Evolutionary conservation across 2,113 vertebrate species (phyloP).

Genomic region (Pogonocichla stellata): DNA sequence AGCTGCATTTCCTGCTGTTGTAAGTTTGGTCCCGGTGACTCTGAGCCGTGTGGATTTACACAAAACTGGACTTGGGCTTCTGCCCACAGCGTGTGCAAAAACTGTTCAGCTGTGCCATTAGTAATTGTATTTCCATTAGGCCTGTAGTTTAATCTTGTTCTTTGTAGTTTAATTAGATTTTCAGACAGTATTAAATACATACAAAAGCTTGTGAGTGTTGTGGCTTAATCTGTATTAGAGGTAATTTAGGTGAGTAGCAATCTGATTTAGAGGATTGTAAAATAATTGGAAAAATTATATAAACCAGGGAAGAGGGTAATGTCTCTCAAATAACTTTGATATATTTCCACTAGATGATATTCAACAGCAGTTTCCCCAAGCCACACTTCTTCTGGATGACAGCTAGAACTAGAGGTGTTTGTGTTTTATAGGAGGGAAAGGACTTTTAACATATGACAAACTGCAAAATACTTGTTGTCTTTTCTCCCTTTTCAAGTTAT

Average conservation of each 20-base stretch:
- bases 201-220: background rate
- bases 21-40: background rate
- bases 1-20: background rate
- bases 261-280: conserved; percentile 19
- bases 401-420: background rate
- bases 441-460: background rate
- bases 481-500: background rate
- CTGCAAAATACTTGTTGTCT: background rate
- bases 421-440: background rate
- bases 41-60: background rate
- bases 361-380: background rate
- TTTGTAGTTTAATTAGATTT: conserved; percentile 38
- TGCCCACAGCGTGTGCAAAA: background rate
- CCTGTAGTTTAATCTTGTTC: background rate
- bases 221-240: conserved; percentile 10
- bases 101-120: background rate
- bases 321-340: background rate
- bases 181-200: background rate
- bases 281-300: background rate
- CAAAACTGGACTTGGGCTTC: background rate
- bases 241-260: conserved; percentile 8
- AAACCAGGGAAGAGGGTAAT: background rate
- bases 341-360: background rate
- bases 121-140: background rate
- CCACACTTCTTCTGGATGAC: background rate